These are phyloP conservation scores for Maconellicoccus hirsutus DNA, from an alignment of 1,140 invertebrate genomes.

Conservation along the genomic window DNA sequence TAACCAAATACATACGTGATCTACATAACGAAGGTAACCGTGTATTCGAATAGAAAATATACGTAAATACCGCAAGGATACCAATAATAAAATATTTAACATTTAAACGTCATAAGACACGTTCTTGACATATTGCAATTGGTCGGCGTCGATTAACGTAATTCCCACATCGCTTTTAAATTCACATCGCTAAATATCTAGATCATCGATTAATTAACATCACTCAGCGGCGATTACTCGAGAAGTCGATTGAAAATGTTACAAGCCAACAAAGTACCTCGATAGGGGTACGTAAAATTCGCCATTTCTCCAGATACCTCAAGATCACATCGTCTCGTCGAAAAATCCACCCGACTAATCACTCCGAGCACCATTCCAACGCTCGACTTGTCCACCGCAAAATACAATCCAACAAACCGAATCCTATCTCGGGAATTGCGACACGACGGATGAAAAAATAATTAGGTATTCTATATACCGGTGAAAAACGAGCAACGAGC, in stretches of 20 bases:
- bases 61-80: not conserved
- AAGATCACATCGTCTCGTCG: too few species aligned
- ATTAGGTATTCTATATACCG: not conserved
- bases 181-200: too few species aligned
- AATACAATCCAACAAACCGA: not conserved
- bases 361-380: not conserved
- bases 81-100: not conserved
- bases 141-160: not conserved
- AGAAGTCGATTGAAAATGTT: too few species aligned
- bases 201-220: too few species aligned
- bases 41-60: not conserved
- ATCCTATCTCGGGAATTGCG: not conserved
- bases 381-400: not conserved
- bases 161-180: too few species aligned
- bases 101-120: not conserved
- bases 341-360: too few species aligned
- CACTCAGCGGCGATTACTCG: too few species aligned
- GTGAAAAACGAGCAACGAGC: not conserved
- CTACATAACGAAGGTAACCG: not conserved
- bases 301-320: too few species aligned
- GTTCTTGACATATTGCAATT: not conserved
- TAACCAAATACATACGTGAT: not conserved
- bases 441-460: not conserved
- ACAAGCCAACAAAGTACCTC: too few species aligned
- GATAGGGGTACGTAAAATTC: too few species aligned